Percentiles rank a stretch among this genome's conserved stretches.
Conservation (phyloP, 2,888 invertebrate genomes). For the Odontothrips loti region DNA sequence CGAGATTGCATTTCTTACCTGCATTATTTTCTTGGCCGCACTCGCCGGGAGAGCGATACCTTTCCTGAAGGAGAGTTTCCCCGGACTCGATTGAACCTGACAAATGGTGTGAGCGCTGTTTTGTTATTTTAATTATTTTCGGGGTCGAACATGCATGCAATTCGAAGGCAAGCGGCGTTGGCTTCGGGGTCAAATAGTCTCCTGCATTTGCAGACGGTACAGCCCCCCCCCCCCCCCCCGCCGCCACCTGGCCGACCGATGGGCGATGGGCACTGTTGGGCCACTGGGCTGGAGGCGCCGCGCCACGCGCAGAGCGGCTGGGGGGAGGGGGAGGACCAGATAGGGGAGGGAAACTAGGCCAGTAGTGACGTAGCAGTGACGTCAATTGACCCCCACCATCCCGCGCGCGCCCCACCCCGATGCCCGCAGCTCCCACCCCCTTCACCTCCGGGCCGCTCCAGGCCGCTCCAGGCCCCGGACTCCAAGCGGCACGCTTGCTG, state of each 20-base stretch:
- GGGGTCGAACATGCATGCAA: too few relatives aligned
- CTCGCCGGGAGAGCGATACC: too few relatives aligned
- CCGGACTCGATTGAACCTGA: too few relatives aligned
- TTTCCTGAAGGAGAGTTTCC: too few relatives aligned
- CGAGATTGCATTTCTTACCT: too few relatives aligned
- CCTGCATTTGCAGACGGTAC: too few relatives aligned
- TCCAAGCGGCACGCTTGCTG: not conserved
- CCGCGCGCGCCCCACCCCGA: not conserved
- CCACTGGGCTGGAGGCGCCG: not conserved
- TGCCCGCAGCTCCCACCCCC: not conserved
- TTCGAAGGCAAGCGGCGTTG: too few relatives aligned
- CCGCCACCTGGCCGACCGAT: not conserved
- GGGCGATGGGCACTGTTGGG: constrained; percentile 1
- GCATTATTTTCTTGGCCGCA: too few relatives aligned
- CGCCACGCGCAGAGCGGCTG: not conserved
- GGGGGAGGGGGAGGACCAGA: not conserved
- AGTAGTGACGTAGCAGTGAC: constrained; percentile 19
- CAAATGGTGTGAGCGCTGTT: too few relatives aligned
- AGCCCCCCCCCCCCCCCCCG: too few relatives aligned
- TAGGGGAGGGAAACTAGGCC: constrained; percentile 20
- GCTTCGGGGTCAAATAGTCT: too few relatives aligned
- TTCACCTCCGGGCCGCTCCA: not conserved
- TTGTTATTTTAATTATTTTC: too few relatives aligned
- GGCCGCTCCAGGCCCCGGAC: not conserved
- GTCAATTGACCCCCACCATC: not conserved